Percentiles rank a stretch among this genome's conserved stretches.
Conservation (phyloP, 2,113 vertebrate genomes). For the Oreotrochilus melanogaster region DNA sequence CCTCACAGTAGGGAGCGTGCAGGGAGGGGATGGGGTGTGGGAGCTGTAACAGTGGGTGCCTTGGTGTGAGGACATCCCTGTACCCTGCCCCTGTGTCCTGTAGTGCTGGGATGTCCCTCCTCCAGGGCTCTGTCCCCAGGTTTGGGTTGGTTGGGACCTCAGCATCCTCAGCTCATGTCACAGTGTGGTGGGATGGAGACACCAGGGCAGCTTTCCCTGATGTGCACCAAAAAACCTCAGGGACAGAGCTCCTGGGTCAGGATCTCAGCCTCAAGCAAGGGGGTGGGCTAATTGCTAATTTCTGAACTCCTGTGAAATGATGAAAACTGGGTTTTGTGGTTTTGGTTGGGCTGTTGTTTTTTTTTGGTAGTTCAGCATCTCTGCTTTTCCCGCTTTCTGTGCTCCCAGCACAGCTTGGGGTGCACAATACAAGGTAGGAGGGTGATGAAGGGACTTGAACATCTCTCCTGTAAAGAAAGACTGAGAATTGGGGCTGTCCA, state of each 20-base stretch:
- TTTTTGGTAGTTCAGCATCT: not conserved
- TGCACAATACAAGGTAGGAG: not conserved
- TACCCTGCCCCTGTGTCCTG: fast-evolving
- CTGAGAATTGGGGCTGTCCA: too few relatives aligned
- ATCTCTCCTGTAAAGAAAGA: too few relatives aligned
- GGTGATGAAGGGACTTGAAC: too few relatives aligned
- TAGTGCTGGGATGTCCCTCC: not conserved
- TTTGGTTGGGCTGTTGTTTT: too few relatives aligned
- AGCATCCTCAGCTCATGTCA: not conserved
- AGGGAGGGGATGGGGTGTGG: too few relatives aligned
- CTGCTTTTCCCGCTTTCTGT: not conserved
- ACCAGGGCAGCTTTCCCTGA: not conserved
- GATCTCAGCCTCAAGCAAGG: not conserved
- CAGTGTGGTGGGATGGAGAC: fast-evolving
- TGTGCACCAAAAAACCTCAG: fast-evolving
- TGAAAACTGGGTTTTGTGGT: not conserved
- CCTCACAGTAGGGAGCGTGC: too few relatives aligned
- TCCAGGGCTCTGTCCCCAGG: not conserved
- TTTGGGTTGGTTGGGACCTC: not conserved
- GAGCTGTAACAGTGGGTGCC: too few relatives aligned
- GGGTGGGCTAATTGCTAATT: not conserved
- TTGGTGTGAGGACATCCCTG: not conserved
- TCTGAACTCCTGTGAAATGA: not conserved
- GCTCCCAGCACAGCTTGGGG: not conserved
- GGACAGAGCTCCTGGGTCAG: not conserved